Conservation (phyloP, 2,113 vertebrate species). For the Hippocampus guttulatus region DNA sequence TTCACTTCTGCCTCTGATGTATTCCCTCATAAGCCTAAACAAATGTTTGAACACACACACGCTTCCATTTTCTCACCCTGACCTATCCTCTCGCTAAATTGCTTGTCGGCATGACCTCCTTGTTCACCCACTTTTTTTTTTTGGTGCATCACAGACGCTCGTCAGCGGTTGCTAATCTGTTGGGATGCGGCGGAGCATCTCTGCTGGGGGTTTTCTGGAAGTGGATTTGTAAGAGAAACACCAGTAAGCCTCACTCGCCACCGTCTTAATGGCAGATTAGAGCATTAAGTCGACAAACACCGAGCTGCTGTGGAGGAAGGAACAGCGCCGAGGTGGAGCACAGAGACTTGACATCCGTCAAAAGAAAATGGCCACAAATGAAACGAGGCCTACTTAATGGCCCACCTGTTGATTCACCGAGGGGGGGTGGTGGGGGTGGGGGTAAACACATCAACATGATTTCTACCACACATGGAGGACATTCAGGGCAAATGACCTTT, state of each 20-base stretch:
- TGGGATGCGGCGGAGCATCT: slow-evolving; percentile 50
- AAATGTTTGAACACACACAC: slow-evolving; percentile 12
- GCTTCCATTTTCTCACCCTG: slow-evolving; percentile 12
- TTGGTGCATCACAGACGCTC: neutral
- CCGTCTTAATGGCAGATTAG: slow-evolving; percentile 71
- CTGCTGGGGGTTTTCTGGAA: slow-evolving; percentile 55
- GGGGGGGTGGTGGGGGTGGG: slow-evolving; percentile 14
- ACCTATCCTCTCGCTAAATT: slow-evolving; percentile 6
- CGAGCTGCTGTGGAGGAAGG: slow-evolving; percentile 48
- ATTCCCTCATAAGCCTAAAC: slow-evolving; percentile 2
- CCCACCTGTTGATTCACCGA: slow-evolving; percentile 53
- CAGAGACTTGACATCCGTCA: slow-evolving; percentile 35
- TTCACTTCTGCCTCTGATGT: slow-evolving; percentile 17
- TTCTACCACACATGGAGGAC: slow-evolving; percentile 12
- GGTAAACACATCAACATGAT: slow-evolving; percentile 30
- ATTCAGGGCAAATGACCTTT: slow-evolving; percentile 48
- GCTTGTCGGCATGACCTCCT: neutral
- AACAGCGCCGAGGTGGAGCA: slow-evolving; percentile 60
- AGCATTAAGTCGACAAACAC: slow-evolving; percentile 66
- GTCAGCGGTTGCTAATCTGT: slow-evolving; percentile 46
- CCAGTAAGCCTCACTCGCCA: slow-evolving; percentile 59
- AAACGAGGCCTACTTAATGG: slow-evolving; percentile 62
- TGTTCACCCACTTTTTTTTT: neutral
- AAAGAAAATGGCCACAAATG: slow-evolving; percentile 33
- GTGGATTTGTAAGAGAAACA: slow-evolving; percentile 74